A percentile compares a stretch with the other conserved stretches of the same genome.
These are phyloP conservation scores for Galerucella calmariensis DNA, from an alignment of 2,888 invertebrate species.

Conservation along the genomic window DNA sequence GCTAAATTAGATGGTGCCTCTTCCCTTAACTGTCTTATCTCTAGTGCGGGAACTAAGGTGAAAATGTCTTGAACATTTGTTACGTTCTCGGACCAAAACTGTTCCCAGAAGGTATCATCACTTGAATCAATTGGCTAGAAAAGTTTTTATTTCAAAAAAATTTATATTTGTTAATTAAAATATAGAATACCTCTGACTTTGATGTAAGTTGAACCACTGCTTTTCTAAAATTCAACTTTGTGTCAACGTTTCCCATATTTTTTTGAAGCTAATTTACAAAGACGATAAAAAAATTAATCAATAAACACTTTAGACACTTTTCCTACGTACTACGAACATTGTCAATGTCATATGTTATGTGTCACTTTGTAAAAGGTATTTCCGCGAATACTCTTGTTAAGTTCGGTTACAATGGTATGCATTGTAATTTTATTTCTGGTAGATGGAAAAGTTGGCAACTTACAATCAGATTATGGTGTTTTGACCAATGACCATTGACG, in stretches of 20 bases:
- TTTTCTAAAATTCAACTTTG: constrained; percentile 97
- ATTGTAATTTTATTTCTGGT: too few species aligned
- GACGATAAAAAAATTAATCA: constrained; percentile 23
- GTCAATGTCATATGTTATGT: not conserved
- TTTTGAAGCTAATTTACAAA: constrained; percentile 9
- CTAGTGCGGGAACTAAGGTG: constrained; percentile 92
- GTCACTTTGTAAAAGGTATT: not conserved
- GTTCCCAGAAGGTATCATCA: constrained; percentile 97
- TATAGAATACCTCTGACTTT: constrained; percentile 84
- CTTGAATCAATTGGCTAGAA: constrained; percentile 88
- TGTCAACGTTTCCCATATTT: constrained; percentile 97
- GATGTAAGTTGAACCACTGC: constrained; percentile 97
- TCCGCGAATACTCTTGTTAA: too few species aligned
- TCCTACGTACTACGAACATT: not conserved
- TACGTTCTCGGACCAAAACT: constrained; percentile 97
- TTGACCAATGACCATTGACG: not conserved
- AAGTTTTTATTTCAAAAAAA: constrained; percentile 15
- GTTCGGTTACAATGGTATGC: too few species aligned
- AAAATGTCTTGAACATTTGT: constrained; percentile 96
- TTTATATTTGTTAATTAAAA: constrained; percentile 19
- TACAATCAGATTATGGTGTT: not conserved
- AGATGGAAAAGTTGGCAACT: too few species aligned
- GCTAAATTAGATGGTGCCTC: constrained; percentile 96
- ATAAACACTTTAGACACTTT: constrained; percentile 7
- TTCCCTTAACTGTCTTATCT: constrained; percentile 89